These are phyloP conservation scores for Diachasmimorpha longicaudata DNA, from an alignment of 1,140 invertebrate species.

Conservation along the genomic window DNA sequence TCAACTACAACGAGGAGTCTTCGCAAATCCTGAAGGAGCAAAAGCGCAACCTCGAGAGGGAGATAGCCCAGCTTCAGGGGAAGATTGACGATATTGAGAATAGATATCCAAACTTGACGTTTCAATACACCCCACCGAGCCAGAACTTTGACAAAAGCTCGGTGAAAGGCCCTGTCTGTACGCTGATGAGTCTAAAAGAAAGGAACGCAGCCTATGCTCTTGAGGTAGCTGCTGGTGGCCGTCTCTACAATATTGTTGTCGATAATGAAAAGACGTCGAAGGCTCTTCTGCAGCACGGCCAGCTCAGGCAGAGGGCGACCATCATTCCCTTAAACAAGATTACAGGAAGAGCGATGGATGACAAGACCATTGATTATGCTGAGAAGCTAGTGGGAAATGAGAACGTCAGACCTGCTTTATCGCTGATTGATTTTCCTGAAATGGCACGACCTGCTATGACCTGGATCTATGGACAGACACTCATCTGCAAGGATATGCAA, in stretches of 20 bases:
- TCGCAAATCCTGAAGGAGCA: slow-evolving; percentile 67
- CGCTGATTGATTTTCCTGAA: slow-evolving; percentile 79
- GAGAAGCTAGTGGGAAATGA: slow-evolving; percentile 78
- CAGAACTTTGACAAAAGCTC: slow-evolving; percentile 77
- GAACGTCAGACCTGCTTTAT: slow-evolving; percentile 84
- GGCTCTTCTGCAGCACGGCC: slow-evolving; percentile 81
- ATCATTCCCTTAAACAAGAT: slow-evolving; percentile 96
- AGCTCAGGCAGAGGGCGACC: slow-evolving; percentile 80
- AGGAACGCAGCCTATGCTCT: slow-evolving; percentile 78
- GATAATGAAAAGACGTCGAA: slow-evolving; percentile 87
- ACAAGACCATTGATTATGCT: slow-evolving; percentile 69
- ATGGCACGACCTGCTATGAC: slow-evolving; percentile 80
- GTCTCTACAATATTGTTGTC: slow-evolving; percentile 90
- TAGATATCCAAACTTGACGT: slow-evolving; percentile 72
- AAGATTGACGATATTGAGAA: slow-evolving; percentile 69
- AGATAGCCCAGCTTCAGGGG: slow-evolving; percentile 65
- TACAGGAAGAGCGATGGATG: slow-evolving; percentile 67
- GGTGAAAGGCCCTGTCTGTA: slow-evolving; percentile 82
- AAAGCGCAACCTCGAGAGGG: slow-evolving; percentile 60
- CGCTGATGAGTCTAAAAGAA: slow-evolving; percentile 78
- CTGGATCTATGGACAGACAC: slow-evolving; percentile 86
- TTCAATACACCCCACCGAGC: slow-evolving; percentile 79
- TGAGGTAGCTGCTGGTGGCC: slow-evolving; percentile 85
- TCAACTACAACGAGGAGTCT: slow-evolving; percentile 74
- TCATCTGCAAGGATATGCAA: slow-evolving; percentile 84